Evolutionary conservation across 2,888 invertebrate species (phyloP).

Genomic region (Euspilapteryx auroguttella): DNA sequence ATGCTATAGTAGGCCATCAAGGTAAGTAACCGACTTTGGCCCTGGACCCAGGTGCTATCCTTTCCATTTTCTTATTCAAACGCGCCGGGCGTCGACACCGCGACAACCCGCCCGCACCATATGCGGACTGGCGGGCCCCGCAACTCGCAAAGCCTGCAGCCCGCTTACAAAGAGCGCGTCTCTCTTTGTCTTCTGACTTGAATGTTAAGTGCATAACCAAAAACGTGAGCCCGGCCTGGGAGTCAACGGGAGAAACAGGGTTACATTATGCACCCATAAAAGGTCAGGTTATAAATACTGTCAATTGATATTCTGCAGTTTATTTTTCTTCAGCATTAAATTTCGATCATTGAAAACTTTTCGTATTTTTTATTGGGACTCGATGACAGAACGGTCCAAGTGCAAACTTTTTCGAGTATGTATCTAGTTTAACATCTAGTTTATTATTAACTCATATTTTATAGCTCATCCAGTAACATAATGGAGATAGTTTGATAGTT

Average conservation of each 20-base stretch:
- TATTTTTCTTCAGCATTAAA: too few species aligned
- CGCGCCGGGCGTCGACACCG: slow-evolving; percentile 11
- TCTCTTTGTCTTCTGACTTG: slow-evolving; percentile 16
- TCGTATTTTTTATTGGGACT: too few species aligned
- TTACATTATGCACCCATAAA: background rate
- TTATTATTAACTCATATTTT: too few species aligned
- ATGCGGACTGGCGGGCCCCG: slow-evolving; percentile 10
- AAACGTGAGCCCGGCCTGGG: slow-evolving; percentile 18
- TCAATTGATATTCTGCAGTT: too few species aligned
- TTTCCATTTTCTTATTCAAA: slow-evolving; percentile 33
- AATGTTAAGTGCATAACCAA: slow-evolving; percentile 18
- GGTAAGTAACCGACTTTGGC: slow-evolving; percentile 12
- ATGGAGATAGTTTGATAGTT: too few species aligned
- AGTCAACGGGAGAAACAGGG: slow-evolving; percentile 8
- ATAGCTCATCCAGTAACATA: too few species aligned
- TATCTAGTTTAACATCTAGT: too few species aligned
- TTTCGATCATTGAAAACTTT: too few species aligned
- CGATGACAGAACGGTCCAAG: too few species aligned
- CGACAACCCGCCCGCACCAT: slow-evolving; percentile 11
- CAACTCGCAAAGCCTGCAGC: slow-evolving; percentile 11
- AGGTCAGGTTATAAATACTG: slow-evolving; percentile 2
- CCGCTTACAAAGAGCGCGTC: slow-evolving; percentile 18
- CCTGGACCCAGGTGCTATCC: slow-evolving; percentile 38
- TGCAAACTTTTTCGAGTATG: too few species aligned
- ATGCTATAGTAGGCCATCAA: too few species aligned